Evolutionary conservation across 2,888 invertebrate genomes (phyloP).

Genomic region (Nasonia oneida): DNA sequence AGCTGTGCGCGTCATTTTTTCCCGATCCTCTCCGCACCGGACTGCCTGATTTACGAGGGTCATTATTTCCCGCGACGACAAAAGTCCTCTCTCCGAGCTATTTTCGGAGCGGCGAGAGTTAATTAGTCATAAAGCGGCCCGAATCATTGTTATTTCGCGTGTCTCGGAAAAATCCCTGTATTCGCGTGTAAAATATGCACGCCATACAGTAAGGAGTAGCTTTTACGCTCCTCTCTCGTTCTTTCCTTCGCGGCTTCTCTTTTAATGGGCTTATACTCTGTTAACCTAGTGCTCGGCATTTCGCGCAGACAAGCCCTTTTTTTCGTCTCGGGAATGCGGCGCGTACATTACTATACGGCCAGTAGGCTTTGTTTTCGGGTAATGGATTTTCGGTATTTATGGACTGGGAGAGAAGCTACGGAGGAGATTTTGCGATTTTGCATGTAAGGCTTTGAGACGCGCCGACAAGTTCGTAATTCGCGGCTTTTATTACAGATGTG

Average conservation of each 20-base stretch:
- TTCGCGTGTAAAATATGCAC: background rate
- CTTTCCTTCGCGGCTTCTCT: background rate
- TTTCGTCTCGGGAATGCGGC: background rate
- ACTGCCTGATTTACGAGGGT: constrained; percentile 49
- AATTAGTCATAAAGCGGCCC: constrained; percentile 45
- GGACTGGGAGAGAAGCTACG: background rate
- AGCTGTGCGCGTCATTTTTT: constrained; percentile 34
- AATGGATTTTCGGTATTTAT: constrained; percentile 10
- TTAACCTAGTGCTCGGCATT: constrained; percentile 54
- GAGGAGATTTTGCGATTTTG: background rate
- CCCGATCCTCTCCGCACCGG: constrained; percentile 14
- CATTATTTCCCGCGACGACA: constrained; percentile 35
- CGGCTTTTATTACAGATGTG: too few species aligned
- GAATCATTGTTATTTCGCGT: constrained; percentile 43
- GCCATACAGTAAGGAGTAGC: background rate
- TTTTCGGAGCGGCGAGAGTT: constrained; percentile 40
- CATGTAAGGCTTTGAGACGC: background rate
- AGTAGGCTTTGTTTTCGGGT: constrained; percentile 1
- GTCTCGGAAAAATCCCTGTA: constrained; percentile 12
- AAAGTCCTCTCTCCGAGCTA: constrained; percentile 19
- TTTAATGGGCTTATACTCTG: constrained; percentile 13
- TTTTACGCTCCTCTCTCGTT: constrained; percentile 2
- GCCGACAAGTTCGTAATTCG: too few species aligned
- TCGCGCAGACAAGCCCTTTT: constrained; percentile 9
- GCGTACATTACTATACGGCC: background rate